Conservation (phyloP, 37 sponge, comb jelly and placozoan genomes). For the Halichondria panicea region DNA sequence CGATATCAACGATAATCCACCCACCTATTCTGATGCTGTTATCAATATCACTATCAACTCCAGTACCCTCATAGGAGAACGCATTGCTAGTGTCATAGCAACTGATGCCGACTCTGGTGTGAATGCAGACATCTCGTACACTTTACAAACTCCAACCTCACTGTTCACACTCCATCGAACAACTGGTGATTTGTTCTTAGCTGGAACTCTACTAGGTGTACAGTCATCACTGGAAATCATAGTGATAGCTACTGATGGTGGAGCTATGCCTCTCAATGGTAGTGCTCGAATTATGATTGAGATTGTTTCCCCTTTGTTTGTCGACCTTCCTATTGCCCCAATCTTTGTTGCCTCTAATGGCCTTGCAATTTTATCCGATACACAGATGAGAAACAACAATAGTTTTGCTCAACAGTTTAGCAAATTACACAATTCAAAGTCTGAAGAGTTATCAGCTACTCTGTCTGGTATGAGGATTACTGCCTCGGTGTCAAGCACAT, state of each 20-base stretch:
- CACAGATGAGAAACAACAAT: not conserved
- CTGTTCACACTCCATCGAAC: slow-evolving; percentile 8
- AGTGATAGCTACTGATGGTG: slow-evolving; percentile 41
- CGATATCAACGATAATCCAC: slow-evolving; percentile 78
- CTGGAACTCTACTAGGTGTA: not conserved
- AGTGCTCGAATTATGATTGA: not conserved
- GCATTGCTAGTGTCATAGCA: slow-evolving; percentile 5
- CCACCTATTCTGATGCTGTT: slow-evolving; percentile 8
- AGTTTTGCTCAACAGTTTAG: not conserved
- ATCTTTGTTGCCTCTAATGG: not conserved
- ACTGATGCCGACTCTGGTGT: slow-evolving; percentile 50
- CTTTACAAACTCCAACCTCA: slow-evolving; percentile 3
- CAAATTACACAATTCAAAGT: not conserved
- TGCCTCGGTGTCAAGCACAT: not conserved
- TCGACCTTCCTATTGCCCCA: slow-evolving; percentile 22
- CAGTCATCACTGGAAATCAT: slow-evolving; percentile 5
- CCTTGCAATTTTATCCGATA: not conserved
- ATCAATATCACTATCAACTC: slow-evolving; percentile 8
- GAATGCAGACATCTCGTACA: slow-evolving; percentile 48
- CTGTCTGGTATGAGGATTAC: not conserved
- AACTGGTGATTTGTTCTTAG: slow-evolving; percentile 22
- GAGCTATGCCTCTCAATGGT: slow-evolving; percentile 9
- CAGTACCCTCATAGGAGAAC: slow-evolving; percentile 19
- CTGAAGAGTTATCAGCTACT: slow-evolving; percentile 5
- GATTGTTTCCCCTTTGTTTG: not conserved